Base-by-base conservation (phyloP, 2,113 vertebrate species). In the Accipiter virgatus region DNA sequence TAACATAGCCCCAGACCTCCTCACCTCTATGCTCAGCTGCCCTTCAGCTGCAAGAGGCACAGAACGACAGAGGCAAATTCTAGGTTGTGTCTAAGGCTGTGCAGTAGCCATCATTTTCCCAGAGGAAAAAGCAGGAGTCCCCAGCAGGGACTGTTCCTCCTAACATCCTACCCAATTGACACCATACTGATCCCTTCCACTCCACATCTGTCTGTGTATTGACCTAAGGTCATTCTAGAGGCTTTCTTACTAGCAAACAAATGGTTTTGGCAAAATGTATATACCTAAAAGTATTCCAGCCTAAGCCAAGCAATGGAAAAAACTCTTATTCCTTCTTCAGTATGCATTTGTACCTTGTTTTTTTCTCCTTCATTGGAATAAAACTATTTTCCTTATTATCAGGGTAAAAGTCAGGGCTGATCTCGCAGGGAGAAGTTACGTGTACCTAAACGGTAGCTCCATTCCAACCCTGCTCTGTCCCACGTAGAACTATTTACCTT, bases 131-230 rank as follows among this genome's bases (percentile, higher is more conserved):
- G n/a, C 43, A 63, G 61, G 11, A 78, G 9, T 29, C 17, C 16
- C 32, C 38, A 66, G 31, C 1, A 2, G 34, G 6, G 16, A 36
- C 34, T 9, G 6, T 36, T 20, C 36, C 63, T 85, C 29, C 42
- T 63, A 43, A 11, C 21, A 58, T 65, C 62, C 47, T 38, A 66
- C 13, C n/a, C 45, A 36, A 50, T 40, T 15, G 43, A 55, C 34
- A 40, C 40, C 11, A 21, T 6, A 22, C 34, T 4, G 1, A 66
- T 26, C 45, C 36, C 32, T 42, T 43, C 40, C 38, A 53, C 29
- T 52, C 20, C 42, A 50, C 1, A 0, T 42, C 45, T 68, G 27
- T 32, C 3, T 0, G 11, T 18, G 11, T 14, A 48, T 6, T 75
- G 52, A 58, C 56, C 45, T 5, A 50, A 87, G 12, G 61, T 61